These are phyloP conservation scores for Taenioides sp. DNA, from an alignment of 2,797 vertebrate species.

Conservation along the genomic window DNA sequence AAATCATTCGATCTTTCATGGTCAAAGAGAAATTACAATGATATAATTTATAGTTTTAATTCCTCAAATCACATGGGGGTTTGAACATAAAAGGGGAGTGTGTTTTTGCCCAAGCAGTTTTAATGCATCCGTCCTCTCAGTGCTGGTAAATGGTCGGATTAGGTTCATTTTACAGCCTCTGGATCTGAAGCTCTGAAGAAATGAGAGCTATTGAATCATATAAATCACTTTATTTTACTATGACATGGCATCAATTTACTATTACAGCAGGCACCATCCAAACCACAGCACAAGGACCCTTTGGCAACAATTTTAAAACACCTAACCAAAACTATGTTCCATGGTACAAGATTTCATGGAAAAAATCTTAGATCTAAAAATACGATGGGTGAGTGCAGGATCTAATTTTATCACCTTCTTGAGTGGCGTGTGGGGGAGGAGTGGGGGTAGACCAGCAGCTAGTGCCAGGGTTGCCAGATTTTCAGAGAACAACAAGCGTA, in stretches of 20 bases:
- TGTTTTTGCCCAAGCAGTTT: not conserved
- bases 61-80: not conserved
- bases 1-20: too few relatives aligned
- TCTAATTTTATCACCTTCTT: not conserved
- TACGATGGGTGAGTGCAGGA: not conserved
- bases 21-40: too few relatives aligned
- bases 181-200: conserved; percentile 24
- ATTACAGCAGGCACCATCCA: conserved; percentile 20
- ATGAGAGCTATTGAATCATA: conserved; percentile 19
- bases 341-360: not conserved
- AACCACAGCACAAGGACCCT: conserved; percentile 13
- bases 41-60: too few relatives aligned
- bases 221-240: conserved; percentile 27
- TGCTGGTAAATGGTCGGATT: conserved; percentile 9
- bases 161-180: conserved; percentile 19
- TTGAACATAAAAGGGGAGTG: not conserved
- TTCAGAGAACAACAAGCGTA: too few relatives aligned
- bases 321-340: not conserved
- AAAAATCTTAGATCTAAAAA: not conserved
- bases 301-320: conserved; percentile 12
- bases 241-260: conserved; percentile 6
- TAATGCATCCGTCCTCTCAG: not conserved
- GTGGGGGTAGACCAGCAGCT: too few relatives aligned
- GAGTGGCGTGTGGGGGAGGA: not conserved
- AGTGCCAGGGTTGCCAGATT: too few relatives aligned